Evolutionary conservation across 1,140 invertebrate species (phyloP).

Genomic region (Acyrthosiphon pisum): DNA sequence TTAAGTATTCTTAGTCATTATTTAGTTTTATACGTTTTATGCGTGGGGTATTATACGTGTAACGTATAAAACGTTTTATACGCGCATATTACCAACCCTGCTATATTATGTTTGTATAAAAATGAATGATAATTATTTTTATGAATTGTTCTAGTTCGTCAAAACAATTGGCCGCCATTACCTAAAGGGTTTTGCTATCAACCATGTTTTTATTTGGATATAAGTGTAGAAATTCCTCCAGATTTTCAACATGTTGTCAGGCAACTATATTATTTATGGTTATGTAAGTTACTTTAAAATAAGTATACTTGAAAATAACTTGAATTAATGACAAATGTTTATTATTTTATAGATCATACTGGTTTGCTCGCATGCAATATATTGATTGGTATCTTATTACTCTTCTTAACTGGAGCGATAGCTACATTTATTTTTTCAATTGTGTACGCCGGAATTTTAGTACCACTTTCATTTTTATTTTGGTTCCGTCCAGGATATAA

Average conservation of each 20-base stretch:
- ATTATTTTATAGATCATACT: constrained; percentile 80
- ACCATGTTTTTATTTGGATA: constrained; percentile 99
- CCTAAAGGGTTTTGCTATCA: constrained; percentile 90
- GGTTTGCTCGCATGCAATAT: constrained; percentile 86
- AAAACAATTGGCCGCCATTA: constrained; percentile 98
- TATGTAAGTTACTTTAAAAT: constrained; percentile 78
- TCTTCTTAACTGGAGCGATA: constrained; percentile 71
- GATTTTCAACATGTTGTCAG: constrained; percentile 97
- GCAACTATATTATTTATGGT: constrained; percentile 95
- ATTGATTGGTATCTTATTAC: constrained; percentile 78
- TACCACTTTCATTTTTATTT: constrained; percentile 96
- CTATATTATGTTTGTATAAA: not conserved
- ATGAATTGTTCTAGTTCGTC: constrained; percentile 69
- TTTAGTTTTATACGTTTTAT: no score
- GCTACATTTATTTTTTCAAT: constrained; percentile 88
- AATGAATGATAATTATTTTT: constrained; percentile 6
- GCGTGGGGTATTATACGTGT: no score
- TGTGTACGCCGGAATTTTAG: constrained; percentile 90
- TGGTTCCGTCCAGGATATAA: constrained; percentile 92
- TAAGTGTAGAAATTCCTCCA: constrained; percentile 97
- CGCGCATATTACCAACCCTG: no score
- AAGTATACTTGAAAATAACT: not conserved
- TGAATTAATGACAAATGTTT: constrained; percentile 60
- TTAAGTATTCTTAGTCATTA: no score
- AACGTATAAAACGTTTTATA: no score